Conservation (phyloP, 1,140 invertebrate species). For the Drosophila varians region DNA sequence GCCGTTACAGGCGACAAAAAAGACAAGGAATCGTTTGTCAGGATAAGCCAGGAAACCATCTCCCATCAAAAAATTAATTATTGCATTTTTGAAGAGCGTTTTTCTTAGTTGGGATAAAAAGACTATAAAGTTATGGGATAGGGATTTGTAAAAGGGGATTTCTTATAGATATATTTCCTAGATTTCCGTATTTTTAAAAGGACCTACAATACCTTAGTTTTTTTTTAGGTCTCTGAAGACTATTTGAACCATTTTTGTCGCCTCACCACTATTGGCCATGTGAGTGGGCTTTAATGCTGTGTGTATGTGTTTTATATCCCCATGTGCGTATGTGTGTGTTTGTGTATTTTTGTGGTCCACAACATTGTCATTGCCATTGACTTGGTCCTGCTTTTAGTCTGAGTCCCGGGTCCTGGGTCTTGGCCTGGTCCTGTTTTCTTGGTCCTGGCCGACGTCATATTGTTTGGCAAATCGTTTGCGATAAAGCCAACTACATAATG, state of each 20-base stretch:
- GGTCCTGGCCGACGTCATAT: constrained; percentile 64
- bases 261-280: constrained; percentile 37
- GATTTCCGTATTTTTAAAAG: too few relatives aligned
- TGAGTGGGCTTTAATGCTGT: not conserved
- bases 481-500: constrained; percentile 81
- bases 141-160: too few relatives aligned
- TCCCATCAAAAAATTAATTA: not conserved
- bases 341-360: constrained; percentile 56
- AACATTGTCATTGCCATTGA: constrained; percentile 51
- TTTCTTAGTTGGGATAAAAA: not conserved
- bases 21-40: not conserved
- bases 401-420: constrained; percentile 1
- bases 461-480: constrained; percentile 79
- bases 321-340: not conserved
- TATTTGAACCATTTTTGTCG: constrained; percentile 30
- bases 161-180: too few relatives aligned
- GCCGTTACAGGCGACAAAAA: constrained; percentile 25
- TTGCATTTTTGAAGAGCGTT: not conserved
- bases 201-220: too few relatives aligned
- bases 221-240: not conserved
- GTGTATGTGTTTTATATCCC: too few relatives aligned
- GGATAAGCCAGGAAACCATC: not conserved
- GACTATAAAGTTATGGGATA: too few relatives aligned
- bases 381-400: constrained; percentile 11
- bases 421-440: constrained; percentile 8